Evolutionary conservation across 1,140 invertebrate genomes (phyloP), one percentile per base, ranked within the genome.

Genomic region (Neoseiulus cucumeris): DNA sequence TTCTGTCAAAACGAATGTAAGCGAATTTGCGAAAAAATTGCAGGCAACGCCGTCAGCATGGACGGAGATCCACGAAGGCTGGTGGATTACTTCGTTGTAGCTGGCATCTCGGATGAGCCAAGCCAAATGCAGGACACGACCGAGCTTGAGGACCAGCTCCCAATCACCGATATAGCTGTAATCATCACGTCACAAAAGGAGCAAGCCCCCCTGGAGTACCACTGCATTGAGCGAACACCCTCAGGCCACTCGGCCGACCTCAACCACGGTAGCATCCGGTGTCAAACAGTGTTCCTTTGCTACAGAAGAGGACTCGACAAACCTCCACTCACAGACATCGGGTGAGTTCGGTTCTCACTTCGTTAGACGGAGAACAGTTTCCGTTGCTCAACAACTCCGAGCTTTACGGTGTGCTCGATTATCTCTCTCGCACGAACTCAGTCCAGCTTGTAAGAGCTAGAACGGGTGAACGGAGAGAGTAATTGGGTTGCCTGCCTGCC

Each of bases 321-420:
- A 75, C 90, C 94, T 29, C 92, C 95, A 18, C 81, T 98, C 65
- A 91, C 97, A 45, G 95, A 99, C 80, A 90, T 99, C 73, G 95
- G 85, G 91, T 93, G 80, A 80, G 76, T 70, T 25, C 17, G 17
- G 25, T 28, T 47, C 4, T 17, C 5, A 47, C 4, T 22, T 7
- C 17, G 25, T 47, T 47, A 17, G 5, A 4, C 28, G 18, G 42
- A n/a, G n/a, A n/a, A 44, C 12, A 12, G 42, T 44, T 47, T 39
- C 33, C 4, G 9, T 22, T 47, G 28, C 28, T 28, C 45, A 47
- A 47, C 45, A 47, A 5, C 14, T 28, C 14, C 45, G 45, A 47
- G 45, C 14, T 47, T 9, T 39, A 9, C 33, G 4, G 33, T 6
- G 9, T 6, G 33, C 9, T 39, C 33, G 4, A 39, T 9, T 39